Evolutionary conservation across 2,888 invertebrate species (phyloP).

Genomic region (Ophion slaviceki): DNA sequence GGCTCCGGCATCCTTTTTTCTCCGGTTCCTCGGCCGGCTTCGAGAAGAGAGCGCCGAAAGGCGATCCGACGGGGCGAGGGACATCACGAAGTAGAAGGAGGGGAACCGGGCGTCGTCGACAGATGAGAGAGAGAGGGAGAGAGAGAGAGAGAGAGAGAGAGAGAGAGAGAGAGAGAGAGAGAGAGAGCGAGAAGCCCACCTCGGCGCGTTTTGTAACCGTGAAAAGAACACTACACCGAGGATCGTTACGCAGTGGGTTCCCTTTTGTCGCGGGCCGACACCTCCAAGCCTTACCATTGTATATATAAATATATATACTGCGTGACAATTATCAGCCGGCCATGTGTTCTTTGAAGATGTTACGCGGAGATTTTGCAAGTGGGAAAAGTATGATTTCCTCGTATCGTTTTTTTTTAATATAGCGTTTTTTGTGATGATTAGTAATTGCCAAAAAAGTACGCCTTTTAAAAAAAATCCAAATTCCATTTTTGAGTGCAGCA

Average conservation of each 20-base stretch:
- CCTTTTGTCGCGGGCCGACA: conserved; percentile 83
- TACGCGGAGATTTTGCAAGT: not conserved
- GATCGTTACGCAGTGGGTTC: conserved; percentile 82
- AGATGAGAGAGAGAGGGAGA: conserved; percentile 38
- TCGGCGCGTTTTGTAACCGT: conserved; percentile 77
- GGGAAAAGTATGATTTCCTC: not conserved
- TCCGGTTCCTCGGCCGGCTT: not conserved
- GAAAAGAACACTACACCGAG: conserved; percentile 79
- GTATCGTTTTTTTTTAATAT: not conserved
- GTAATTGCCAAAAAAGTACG: not conserved
- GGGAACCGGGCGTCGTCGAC: conserved; percentile 53
- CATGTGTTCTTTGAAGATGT: not conserved
- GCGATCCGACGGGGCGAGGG: conserved; percentile 44
- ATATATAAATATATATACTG: conserved; percentile 15
- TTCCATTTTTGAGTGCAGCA: no score
- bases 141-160: conserved; percentile 52
- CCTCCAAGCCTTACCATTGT: conserved; percentile 63
- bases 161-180: conserved; percentile 38
- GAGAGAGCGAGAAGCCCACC: conserved; percentile 66
- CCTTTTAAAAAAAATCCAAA: no score
- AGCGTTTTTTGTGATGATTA: not conserved
- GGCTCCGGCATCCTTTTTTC: conserved; percentile 32
- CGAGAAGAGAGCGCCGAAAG: conserved; percentile 49
- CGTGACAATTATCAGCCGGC: not conserved
- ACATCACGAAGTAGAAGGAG: conserved; percentile 54